Conservation (phyloP, 2,113 vertebrate species). For the Odontesthes bonariensis region DNA sequence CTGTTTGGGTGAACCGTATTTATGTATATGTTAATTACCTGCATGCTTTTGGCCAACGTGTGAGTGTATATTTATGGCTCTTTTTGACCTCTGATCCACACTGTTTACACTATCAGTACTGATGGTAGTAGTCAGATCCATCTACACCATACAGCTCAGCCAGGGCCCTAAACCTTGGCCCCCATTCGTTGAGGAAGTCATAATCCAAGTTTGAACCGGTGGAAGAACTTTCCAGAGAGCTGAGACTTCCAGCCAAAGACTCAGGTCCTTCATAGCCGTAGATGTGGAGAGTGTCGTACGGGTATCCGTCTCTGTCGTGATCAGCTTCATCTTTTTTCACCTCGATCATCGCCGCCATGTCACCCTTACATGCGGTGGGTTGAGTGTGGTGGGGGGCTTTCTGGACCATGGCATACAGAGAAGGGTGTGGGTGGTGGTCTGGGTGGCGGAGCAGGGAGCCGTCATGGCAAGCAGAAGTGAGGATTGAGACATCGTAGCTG, state of each 20-base stretch:
- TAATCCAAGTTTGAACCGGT: constrained; percentile 90
- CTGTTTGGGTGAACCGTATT: not conserved
- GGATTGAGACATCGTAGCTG: constrained; percentile 94
- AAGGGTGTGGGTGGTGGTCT: constrained; percentile 64
- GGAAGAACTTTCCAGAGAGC: constrained; percentile 90
- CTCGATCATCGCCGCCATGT: constrained; percentile 96
- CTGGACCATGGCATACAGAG: constrained; percentile 85
- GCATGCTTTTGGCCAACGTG: constrained; percentile 28
- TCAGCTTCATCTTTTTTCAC: constrained; percentile 96
- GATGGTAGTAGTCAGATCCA: constrained; percentile 68
- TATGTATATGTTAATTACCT: constrained; percentile 14
- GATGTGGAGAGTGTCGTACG: constrained; percentile 95
- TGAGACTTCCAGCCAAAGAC: constrained; percentile 93
- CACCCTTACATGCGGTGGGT: constrained; percentile 81
- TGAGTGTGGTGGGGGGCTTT: constrained; percentile 77
- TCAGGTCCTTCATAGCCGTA: constrained; percentile 93
- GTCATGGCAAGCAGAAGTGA: constrained; percentile 87
- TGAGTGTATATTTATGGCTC: not conserved
- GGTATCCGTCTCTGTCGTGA: constrained; percentile 89
- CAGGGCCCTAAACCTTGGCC: constrained; percentile 93
- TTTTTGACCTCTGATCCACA: constrained; percentile 28
- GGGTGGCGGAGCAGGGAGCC: constrained; percentile 75
- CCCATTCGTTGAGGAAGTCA: constrained; percentile 96
- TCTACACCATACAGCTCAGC: constrained; percentile 93
- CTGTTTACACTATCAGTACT: constrained; percentile 67